Evolutionary conservation across 2,797 vertebrate species (phyloP), one percentile per base, ranked within the genome.

Genomic region (Carduelis carduelis): DNA sequence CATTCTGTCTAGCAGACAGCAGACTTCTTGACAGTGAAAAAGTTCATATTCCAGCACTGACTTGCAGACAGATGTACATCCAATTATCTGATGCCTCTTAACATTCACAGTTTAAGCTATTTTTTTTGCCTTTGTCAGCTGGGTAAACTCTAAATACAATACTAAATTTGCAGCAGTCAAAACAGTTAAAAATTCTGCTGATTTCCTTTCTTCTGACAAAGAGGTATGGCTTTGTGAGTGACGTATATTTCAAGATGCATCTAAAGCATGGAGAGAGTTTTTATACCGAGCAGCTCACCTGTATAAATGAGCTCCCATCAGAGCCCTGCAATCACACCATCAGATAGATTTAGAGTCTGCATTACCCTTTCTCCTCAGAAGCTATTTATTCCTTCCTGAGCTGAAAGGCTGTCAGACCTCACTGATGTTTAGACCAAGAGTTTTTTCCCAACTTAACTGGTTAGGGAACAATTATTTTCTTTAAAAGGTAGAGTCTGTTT

Each of bases 361-460:
- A 89, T 89, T 90, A 87, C 52, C 64, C 53, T 93, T 94, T 95
- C 90, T 94, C 39, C 72, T 95, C 64, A 86, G 79, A 80, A 92
- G 65, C 43, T 63, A 89, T 94, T 95, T 87, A 92, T 95, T 92
- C 79, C 64, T 69, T 91, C 69, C 49, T 81, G 69, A 96, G 71
- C 49, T 92, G 94, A 95, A 95, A 89, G 55, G 80, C 61, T 95
- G 71, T 94, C 85, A 95, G 76, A 77, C 50, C 30, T 95, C 53
- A 71, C 75, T 80, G 84, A 93, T 37, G 71, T 91, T 93, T 91
- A 91, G 24, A 85, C 17, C 27, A 70, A 37, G 24, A 90, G 15
- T 30, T 59, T 87, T 89, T 63, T 37, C 27, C 41, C 46, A 87
- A 11, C 34, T 63, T 85, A 80, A 64, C 34, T 57, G 64, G 34